phyloP scores from a whole-genome alignment of 1,140 invertebrate species.

The Planococcus citri region DNA sequence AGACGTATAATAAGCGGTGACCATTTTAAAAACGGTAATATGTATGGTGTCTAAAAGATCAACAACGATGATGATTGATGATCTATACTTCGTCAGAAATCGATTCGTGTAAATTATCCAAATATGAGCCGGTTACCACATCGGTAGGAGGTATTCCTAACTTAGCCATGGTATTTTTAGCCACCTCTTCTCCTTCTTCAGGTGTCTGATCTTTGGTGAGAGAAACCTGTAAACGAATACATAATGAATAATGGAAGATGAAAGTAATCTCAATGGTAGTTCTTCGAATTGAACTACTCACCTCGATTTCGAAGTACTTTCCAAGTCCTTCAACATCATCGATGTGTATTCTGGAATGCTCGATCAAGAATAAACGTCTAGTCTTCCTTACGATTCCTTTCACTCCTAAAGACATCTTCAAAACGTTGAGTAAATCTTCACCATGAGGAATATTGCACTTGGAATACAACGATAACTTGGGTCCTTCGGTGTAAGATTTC shows the following conservation, averaged over 20 bases:
- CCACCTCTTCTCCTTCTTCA: conserved; percentile 27
- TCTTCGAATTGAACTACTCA: no score
- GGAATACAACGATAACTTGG: conserved; percentile 52
- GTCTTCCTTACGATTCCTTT: conserved; percentile 56
- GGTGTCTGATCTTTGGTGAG: conserved; percentile 24
- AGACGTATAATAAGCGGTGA: no score
- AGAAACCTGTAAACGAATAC: conserved; percentile 21
- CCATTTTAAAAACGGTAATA: background rate
- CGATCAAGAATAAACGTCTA: conserved; percentile 60
- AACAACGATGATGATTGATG: background rate
- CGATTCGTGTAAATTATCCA: conserved; percentile 23
- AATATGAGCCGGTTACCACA: conserved; percentile 25
- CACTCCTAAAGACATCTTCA: conserved; percentile 45
- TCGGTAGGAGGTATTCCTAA: conserved; percentile 25
- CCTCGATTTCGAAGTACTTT: conserved; percentile 81
- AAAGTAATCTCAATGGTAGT: conserved; percentile 18
- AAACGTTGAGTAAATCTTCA: conserved; percentile 37
- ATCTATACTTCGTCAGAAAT: background rate
- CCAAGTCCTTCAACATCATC: conserved; percentile 72
- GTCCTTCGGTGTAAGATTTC: conserved; percentile 50
- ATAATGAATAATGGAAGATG: background rate
- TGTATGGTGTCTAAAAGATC: background rate
- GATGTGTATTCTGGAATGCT: conserved; percentile 76
- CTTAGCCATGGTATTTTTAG: conserved; percentile 24
- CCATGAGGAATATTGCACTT: conserved; percentile 31